These are phyloP conservation scores for Xanthia icteritia DNA, from an alignment of 2,888 invertebrate species.

Conservation along the genomic window DNA sequence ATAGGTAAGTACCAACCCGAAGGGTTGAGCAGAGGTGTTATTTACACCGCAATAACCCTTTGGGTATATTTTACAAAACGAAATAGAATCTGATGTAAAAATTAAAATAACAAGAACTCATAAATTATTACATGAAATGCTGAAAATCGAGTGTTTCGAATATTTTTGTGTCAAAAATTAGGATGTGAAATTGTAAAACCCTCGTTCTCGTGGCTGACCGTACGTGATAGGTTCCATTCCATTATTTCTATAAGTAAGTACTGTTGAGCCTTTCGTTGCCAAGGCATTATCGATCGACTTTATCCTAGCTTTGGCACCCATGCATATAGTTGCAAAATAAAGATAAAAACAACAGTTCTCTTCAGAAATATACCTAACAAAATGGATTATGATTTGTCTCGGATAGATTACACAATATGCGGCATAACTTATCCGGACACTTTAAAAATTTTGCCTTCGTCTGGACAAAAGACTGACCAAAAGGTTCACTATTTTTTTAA, in stretches of 20 bases:
- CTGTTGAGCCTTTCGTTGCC: conserved; percentile 67
- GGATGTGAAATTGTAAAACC: not conserved
- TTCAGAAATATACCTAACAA: conserved; percentile 43
- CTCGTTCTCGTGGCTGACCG: not conserved
- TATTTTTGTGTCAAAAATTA: not conserved
- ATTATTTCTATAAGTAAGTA: not conserved
- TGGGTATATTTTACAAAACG: not conserved
- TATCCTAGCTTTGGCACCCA: not conserved
- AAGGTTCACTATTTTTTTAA: conserved; percentile 84
- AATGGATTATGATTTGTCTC: conserved; percentile 95
- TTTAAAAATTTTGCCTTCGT: conserved; percentile 93
- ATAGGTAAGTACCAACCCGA: not conserved
- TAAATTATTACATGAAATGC: not conserved
- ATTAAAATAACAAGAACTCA: not conserved
- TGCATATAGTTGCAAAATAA: not conserved
- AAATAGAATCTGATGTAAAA: not conserved
- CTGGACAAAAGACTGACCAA: conserved; percentile 91
- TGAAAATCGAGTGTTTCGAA: not conserved
- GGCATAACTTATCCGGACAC: conserved; percentile 95
- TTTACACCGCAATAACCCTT: not conserved
- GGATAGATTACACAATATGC: conserved; percentile 95
- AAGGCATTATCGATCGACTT: conserved; percentile 71
- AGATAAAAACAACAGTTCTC: not conserved
- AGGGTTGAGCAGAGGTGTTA: no score
- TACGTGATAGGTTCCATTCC: not conserved